Evolutionary conservation across 2,113 vertebrate species (phyloP), one percentile per base, ranked within the genome.

Genomic region (Trichomycterus rosablanca): DNA sequence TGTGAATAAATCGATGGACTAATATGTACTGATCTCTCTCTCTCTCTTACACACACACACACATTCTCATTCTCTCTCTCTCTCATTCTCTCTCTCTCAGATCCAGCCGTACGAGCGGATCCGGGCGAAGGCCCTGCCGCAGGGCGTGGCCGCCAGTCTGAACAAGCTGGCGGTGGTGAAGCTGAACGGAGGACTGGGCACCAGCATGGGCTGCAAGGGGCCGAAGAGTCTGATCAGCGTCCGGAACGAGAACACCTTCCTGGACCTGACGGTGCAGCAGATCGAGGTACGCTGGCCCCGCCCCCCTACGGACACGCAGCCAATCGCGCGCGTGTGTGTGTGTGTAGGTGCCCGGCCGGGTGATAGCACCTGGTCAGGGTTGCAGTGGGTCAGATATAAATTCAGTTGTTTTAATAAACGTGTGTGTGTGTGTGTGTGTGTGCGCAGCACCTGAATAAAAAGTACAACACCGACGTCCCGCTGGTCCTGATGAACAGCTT

Each of bases 401-500:
- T n/a, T n/a, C n/a, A n/a, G n/a, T n/a, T n/a, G n/a, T n/a, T n/a
- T n/a, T n/a, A n/a, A n/a, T 46, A 26, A 20, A 16, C 34, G 40
- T 45, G 43, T 22, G 26, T 46, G 26, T 46, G 56, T 34, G 11
- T 34, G 26, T 49, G 32, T 28, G 45, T 9, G 2, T 39, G 7
- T 1, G 1, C 22, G 2, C 70, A 98, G 95, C 91, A 98, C 70
- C 85, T 98, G 71, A 98, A 98, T 79, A 97, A 92, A 81, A 91
- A 84, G 3, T 97, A 90, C 53, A 86, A 92, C 51, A 81, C 93
- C 0, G 87, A 95, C 18, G 95, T 98, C 65, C 93, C 93, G 48
- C 89, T 98, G 3, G 95, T 98, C 51, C 88, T 98, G 60, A 98
- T 98, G 95, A 98, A 98, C 74, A 97, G 94, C 73, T 98, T 98